Percentiles rank a stretch among this genome's conserved stretches.
These are phyloP conservation scores for Hyposoter didymator DNA, from an alignment of 2,888 invertebrate species.

Conservation along the genomic window DNA sequence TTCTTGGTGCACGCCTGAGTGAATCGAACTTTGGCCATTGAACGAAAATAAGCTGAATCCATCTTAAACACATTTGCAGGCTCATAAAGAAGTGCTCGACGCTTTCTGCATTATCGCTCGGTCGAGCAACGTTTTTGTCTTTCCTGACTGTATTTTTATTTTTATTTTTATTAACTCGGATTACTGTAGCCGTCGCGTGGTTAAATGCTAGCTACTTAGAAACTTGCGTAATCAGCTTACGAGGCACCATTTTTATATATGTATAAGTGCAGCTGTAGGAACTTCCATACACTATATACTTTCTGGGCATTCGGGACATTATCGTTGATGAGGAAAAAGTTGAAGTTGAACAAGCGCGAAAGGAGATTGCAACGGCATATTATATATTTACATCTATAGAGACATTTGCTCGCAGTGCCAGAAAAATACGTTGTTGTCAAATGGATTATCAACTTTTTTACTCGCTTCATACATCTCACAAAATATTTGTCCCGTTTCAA, in stretches of 20 bases:
- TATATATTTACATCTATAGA: constrained; percentile 35
- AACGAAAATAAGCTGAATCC: constrained; percentile 39
- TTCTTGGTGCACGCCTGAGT: constrained; percentile 2
- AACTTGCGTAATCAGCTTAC: constrained; percentile 75
- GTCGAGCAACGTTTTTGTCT: constrained; percentile 24
- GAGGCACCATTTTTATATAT: constrained; percentile 52
- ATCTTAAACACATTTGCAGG: constrained; percentile 10
- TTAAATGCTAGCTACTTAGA: constrained; percentile 71
- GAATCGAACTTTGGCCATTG: constrained; percentile 59
- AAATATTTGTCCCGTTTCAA: not conserved
- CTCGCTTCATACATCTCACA: constrained; percentile 1
- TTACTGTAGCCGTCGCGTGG: constrained; percentile 56
- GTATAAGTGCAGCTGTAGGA: constrained; percentile 56
- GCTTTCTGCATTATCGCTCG: constrained; percentile 18
- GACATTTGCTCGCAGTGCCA: constrained; percentile 14
- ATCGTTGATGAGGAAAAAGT: constrained; percentile 38
- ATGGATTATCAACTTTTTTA: constrained; percentile 54
- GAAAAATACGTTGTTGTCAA: constrained; percentile 47
- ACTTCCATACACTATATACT: constrained; percentile 46
- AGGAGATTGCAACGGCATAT: constrained; percentile 24
- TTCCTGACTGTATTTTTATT: constrained; percentile 37
- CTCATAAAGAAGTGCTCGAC: not conserved
- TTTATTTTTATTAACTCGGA: constrained; percentile 60
- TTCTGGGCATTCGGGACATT: constrained; percentile 36
- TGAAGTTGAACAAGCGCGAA: constrained; percentile 32